Base-by-base conservation (phyloP, 2,888 invertebrate species). In the Sminthurinus aureus region DNA sequence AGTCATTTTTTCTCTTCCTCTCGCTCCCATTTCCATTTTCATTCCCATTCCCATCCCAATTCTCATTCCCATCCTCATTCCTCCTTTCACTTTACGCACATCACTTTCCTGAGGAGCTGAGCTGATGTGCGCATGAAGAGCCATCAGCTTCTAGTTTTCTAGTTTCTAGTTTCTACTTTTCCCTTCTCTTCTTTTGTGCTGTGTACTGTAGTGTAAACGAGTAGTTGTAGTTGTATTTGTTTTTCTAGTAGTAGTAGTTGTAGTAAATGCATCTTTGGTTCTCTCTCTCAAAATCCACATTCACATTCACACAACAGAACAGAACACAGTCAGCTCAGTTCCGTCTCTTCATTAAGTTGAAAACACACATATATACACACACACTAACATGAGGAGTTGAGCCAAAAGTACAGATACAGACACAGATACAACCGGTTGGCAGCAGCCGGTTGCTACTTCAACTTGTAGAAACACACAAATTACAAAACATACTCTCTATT, bases 41-140 rank as follows among this genome's bases (percentile, higher is more conserved):
- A 58, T 38, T 38, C 6, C 38, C 22, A 71, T 24, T 71, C 6
- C 38, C 38, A 38, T 6, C 6, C 38, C 38, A 1, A 38, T 38
- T 38, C 58, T 9, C 58, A 58, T 58, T 58, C 58, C 58, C 58
- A 38, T 38, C 6, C 38, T 58, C 58, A 58, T 13, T 38, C 38
- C 38, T 38, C 6, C 38, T 38, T 38, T 38, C 38, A 4, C 6
- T 18, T 58, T 18, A 71, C 24, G 71, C 22, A 71, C 71, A 71
- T 71, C 24, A 71, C 26, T 71, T 71, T 71, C 71, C 20, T 71
- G 52, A n/a, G n/a, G n/a, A 71, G 71, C 71, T 71, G 22, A 71
- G 71, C 24, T 22, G 24, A 22, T 71, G 24, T 24, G 71, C 71
- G 71, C 71, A 22, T 71, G 24, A 24, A 71, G 26, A 24, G 12